These are phyloP conservation scores for Agonopterix subpropinquella DNA, from an alignment of 2,888 invertebrate species.

Conservation along the genomic window DNA sequence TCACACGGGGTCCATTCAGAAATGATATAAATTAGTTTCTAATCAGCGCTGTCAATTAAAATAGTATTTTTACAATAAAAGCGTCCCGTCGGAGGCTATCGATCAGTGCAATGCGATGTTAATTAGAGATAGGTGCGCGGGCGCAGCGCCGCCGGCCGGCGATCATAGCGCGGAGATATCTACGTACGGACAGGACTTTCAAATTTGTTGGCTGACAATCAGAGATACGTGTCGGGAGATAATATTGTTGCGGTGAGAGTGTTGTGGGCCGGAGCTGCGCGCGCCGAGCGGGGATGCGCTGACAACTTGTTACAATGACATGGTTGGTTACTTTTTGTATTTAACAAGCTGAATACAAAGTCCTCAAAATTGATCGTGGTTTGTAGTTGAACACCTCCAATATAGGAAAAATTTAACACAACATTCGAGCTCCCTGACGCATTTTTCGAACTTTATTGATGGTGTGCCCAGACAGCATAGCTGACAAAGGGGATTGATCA, in stretches of 20 bases:
- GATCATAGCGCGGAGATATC: conserved; percentile 35
- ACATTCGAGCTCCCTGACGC: too few species aligned
- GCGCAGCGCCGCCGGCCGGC: conserved; percentile 8
- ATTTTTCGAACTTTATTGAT: too few species aligned
- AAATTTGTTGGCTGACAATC: conserved; percentile 45
- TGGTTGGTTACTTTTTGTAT: too few species aligned
- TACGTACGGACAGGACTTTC: conserved; percentile 37
- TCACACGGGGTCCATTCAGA: background rate
- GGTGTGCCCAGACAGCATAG: too few species aligned
- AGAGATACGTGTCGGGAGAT: conserved; percentile 41
- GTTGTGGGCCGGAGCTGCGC: background rate
- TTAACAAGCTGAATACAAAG: too few species aligned
- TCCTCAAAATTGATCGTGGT: too few species aligned
- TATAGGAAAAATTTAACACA: too few species aligned
- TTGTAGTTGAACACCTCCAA: too few species aligned
- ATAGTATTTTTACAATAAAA: conserved; percentile 22
- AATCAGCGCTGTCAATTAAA: conserved; percentile 42
- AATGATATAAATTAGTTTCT: conserved; percentile 13
- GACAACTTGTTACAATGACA: too few species aligned
- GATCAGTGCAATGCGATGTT: conserved; percentile 44
- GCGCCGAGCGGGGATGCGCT: background rate
- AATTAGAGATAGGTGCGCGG: conserved; percentile 50
- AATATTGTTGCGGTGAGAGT: conserved; percentile 14
- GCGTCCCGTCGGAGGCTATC: conserved; percentile 22
- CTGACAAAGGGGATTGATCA: too few species aligned